Base-by-base conservation (phyloP, 2,888 invertebrate genomes). In the Dilophus febrilis region DNA sequence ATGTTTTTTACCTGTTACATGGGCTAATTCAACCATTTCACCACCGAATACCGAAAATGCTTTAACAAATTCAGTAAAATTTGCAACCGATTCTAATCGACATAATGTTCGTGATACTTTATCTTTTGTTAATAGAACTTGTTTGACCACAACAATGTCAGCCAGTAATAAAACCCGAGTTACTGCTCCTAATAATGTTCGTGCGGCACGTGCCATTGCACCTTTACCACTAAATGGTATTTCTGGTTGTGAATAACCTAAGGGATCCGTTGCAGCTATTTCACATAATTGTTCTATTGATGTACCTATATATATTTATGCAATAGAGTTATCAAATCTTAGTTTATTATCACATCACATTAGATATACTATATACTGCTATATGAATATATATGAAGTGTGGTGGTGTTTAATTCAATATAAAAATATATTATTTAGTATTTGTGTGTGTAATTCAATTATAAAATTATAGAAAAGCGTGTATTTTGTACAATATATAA, bases 31-130 rank as follows among this genome's bases (percentile, higher is more conserved):
- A 47, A 98, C 94, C 95, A 98, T 97, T 61, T 97, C 94, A 17
- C 84, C 84, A 31, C 97, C 98, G 61, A 98, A 97, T 61, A 94
- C 90, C 49, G 94, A 92, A 67, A 98, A 98, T 17, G 94, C 91
- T 58, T 92, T 87, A 42, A 98, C 95, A 62, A 98, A 98, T 65
- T 98, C 97, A 38, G 94, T 90, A 58, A 87, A 87, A 65, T 86
- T 87, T 50, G 82, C 81, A 46, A 88, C 86, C 37, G 83, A 83
- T 63, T 87, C 87, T 53, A 88, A 66, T 43, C 85, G 75, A 50
- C 84, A 84, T 54, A 87, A 68, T 52, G 83, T 79, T 50, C 83
- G 77, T 45, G 82, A 79, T 51, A 83, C 90, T 75, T 94, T 94
- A 61, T 95, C 92, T 66, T 95, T 95, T 42, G 92, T 90, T 45